Evolutionary conservation across 1,140 invertebrate genomes (phyloP).

Genomic region (Drosophila insularis): DNA sequence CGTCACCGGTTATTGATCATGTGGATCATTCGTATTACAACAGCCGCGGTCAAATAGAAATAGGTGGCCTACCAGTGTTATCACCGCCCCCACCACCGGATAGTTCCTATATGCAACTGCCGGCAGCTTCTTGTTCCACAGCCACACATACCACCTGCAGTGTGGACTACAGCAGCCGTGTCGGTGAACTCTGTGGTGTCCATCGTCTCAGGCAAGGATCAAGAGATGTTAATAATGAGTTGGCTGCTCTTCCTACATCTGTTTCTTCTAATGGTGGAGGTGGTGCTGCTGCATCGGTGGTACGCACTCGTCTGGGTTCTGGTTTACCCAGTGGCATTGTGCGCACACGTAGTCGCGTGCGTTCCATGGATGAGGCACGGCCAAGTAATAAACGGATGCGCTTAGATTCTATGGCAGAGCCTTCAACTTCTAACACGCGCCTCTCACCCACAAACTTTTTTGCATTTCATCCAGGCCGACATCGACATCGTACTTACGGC

Average conservation of each 20-base stretch:
- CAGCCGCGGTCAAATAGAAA: constrained; percentile 30
- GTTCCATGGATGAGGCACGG: constrained; percentile 42
- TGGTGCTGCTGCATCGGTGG: constrained; percentile 10
- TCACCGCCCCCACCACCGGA: constrained; percentile 11
- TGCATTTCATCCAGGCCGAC: constrained; percentile 60
- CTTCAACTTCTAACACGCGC: constrained; percentile 17
- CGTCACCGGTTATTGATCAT: constrained; percentile 38
- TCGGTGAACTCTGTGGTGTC: constrained; percentile 39
- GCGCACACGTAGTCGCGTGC: constrained; percentile 37
- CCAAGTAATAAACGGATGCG: constrained; percentile 35
- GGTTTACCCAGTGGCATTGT: constrained; percentile 18
- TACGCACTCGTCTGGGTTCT: not conserved
- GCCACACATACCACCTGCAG: constrained; percentile 66
- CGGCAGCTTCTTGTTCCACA: constrained; percentile 55
- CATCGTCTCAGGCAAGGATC: constrained; percentile 31
- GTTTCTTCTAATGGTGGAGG: too few relatives aligned
- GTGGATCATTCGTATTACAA: constrained; percentile 66
- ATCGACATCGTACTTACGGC: constrained; percentile 58
- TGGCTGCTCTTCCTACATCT: not conserved
- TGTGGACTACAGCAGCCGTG: constrained; percentile 45
- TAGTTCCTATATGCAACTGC: constrained; percentile 29
- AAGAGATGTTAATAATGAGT: not conserved
- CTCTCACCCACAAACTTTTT: constrained; percentile 57
- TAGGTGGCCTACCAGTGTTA: not conserved
- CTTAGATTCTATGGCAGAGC: constrained; percentile 15